A percentile compares a stretch with the other conserved stretches of the same genome.
Conservation (phyloP, 2,797 vertebrate species). For the Knipowitschia caucasica region DNA sequence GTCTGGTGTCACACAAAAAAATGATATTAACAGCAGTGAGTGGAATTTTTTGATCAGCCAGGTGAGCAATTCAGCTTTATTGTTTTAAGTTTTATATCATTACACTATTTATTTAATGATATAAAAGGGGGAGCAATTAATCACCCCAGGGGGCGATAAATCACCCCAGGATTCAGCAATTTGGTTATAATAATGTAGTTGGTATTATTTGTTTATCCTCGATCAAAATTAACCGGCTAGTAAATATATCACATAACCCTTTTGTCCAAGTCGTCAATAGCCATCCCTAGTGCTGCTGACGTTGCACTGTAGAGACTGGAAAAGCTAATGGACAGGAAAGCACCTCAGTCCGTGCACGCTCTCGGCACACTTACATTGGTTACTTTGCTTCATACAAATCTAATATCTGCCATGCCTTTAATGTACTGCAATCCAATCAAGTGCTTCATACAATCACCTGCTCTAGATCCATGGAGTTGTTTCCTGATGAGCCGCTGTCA, state of each 20-base stretch:
- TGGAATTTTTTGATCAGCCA: no score
- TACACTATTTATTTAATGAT: no score
- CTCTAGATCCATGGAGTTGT: slow-evolving; percentile 3
- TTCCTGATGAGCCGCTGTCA: slow-evolving; percentile 16
- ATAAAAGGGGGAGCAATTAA: no score
- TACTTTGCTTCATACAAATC: slow-evolving; percentile 12
- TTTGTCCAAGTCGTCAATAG: slow-evolving; percentile 16
- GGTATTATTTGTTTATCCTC: not conserved
- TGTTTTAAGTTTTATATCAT: no score
- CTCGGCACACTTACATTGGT: slow-evolving; percentile 28
- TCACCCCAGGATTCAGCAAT: no score
- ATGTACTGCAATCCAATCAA: slow-evolving; percentile 13
- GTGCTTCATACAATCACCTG: slow-evolving; percentile 46
- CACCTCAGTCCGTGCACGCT: slow-evolving; percentile 19
- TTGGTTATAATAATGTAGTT: not conserved
- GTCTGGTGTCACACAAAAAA: no score
- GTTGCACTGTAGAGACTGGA: slow-evolving; percentile 39
- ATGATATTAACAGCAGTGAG: no score
- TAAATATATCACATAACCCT: slow-evolving; percentile 18
- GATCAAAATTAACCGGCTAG: not conserved
- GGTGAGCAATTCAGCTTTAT: no score
- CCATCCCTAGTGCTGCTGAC: slow-evolving; percentile 28
- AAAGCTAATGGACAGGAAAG: slow-evolving; percentile 38
- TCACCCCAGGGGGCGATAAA: no score
- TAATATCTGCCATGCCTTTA: slow-evolving; percentile 4